phyloP scores from a whole-genome alignment of 2,797 vertebrate species.

The Crocidura indochinensis region DNA sequence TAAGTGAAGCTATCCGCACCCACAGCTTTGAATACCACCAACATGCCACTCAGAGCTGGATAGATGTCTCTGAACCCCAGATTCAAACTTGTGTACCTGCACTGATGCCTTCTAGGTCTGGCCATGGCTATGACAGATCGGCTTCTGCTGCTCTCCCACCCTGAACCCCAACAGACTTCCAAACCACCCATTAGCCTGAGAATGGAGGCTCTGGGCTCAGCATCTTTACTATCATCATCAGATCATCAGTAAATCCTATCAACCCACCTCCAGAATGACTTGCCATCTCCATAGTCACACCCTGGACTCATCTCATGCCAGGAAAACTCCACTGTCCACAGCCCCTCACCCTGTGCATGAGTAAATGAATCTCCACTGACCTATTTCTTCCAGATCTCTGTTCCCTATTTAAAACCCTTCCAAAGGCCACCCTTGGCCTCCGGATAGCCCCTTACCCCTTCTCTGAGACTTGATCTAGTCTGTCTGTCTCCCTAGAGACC shows the following conservation, averaged over 20 bases:
- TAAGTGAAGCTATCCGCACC: neutral
- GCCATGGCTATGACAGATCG: neutral
- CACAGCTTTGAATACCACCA: neutral
- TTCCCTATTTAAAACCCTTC: neutral
- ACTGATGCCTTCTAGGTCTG: neutral
- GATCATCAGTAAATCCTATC: neutral
- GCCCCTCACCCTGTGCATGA: neutral
- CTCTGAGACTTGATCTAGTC: neutral
- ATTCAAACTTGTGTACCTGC: neutral
- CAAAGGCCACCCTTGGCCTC: neutral
- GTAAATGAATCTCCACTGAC: no score
- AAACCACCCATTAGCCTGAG: neutral
- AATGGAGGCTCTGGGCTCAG: neutral
- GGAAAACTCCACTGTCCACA: neutral
- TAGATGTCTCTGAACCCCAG: neutral
- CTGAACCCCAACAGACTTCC: neutral
- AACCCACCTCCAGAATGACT: neutral
- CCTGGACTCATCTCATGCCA: neutral
- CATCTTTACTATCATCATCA: neutral
- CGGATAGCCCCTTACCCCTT: neutral
- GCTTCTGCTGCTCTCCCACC: rapidly evolving
- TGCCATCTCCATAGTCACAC: neutral
- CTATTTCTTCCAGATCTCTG: neutral
- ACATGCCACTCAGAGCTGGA: neutral
- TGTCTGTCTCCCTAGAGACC: neutral